Evolutionary conservation across 1,140 invertebrate genomes (phyloP).

Genomic region (Samia ricini): DNA sequence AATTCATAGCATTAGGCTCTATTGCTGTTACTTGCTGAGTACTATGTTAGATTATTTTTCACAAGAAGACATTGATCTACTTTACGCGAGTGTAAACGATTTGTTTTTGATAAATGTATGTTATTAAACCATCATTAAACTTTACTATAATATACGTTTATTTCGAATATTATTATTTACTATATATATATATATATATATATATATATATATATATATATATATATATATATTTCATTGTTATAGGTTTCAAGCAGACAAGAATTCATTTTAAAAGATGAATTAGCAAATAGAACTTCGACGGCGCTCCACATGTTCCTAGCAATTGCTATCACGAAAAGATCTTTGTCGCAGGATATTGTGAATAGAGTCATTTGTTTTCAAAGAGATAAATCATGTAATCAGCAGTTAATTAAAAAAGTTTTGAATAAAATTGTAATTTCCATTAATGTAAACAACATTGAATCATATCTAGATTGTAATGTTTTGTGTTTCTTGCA

Average conservation of each 20-base stretch:
- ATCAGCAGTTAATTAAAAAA: constrained; percentile 41
- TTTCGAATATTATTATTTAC: background rate
- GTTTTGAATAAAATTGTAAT: constrained; percentile 46
- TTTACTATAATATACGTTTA: background rate
- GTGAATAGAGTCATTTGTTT: constrained; percentile 38
- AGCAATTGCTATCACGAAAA: constrained; percentile 40
- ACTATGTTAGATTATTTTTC: constrained; percentile 24
- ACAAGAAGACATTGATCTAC: constrained; percentile 35
- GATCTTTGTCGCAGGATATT: constrained; percentile 35
- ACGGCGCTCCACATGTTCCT: constrained; percentile 56
- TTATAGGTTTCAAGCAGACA: constrained; percentile 47
- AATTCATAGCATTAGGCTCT: constrained; percentile 54
- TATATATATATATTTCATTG: constrained; percentile 15
- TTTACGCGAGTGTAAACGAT: constrained; percentile 33
- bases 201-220: constrained; percentile 4
- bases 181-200: background rate
- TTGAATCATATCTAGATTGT: constrained; percentile 43
- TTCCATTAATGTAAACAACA: constrained; percentile 22
- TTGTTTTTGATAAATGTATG: constrained; percentile 57
- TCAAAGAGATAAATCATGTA: constrained; percentile 49
- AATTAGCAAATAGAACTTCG: constrained; percentile 59
- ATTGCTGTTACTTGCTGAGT: constrained; percentile 56
- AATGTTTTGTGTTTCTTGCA: constrained; percentile 46
- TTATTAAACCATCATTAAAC: constrained; percentile 6
- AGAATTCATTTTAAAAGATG: constrained; percentile 55